A percentile compares a stretch with the other conserved stretches of the same genome.
These are phyloP conservation scores for Anoura caudifer DNA, from an alignment of 2,113 vertebrate genomes.

Conservation along the genomic window DNA sequence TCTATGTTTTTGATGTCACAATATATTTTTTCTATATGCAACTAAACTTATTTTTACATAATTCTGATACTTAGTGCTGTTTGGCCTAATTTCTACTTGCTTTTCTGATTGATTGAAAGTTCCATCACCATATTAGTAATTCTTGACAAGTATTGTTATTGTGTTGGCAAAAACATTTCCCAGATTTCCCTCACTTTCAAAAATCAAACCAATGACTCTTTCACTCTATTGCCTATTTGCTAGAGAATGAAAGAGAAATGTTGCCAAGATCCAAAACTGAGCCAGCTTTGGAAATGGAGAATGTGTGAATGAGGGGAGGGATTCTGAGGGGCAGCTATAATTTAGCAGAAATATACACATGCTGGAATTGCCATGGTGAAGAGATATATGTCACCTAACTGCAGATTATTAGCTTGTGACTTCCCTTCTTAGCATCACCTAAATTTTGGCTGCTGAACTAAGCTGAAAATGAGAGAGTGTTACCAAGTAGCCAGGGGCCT, in stretches of 20 bases:
- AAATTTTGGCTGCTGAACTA: neutral
- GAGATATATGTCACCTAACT: neutral
- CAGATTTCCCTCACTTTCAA: neutral
- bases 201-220: neutral
- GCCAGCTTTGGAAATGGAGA: accelerated
- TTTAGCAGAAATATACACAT: neutral
- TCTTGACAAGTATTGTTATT: neutral
- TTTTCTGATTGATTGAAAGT: neutral
- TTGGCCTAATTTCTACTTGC: neutral
- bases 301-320: accelerated
- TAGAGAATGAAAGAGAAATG: neutral
- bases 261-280: neutral
- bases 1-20: neutral
- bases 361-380: neutral
- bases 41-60: neutral
- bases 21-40: neutral
- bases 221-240: neutral
- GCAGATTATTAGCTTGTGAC: neutral
- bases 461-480: neutral
- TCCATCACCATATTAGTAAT: neutral
- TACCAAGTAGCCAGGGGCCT: no score
- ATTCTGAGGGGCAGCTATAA: neutral
- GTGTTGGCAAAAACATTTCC: neutral
- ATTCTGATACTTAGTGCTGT: neutral
- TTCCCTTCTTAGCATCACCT: neutral